Percentiles rank a stretch among this genome's conserved stretches.
phyloP scores from a whole-genome alignment of 2,888 invertebrate species.

The Macaria notata region DNA sequence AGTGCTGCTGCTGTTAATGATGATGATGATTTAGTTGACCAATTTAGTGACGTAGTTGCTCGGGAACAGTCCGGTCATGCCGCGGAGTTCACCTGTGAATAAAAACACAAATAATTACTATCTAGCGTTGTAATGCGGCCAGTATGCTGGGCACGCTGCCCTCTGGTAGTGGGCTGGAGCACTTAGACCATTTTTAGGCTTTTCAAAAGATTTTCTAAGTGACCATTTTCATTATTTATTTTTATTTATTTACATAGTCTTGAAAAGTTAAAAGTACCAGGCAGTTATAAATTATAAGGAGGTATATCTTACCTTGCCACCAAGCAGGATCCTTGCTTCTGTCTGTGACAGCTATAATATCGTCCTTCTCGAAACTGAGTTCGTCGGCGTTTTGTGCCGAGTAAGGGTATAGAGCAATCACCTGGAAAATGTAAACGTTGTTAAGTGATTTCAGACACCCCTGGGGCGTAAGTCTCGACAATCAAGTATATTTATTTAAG shows the following conservation, averaged over 20 bases:
- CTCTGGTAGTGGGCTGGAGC: too few species aligned
- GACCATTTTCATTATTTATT: too few species aligned
- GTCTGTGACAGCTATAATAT: slow-evolving; percentile 93
- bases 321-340: slow-evolving; percentile 96
- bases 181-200: too few species aligned
- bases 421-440: slow-evolving; percentile 72
- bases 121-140: too few species aligned
- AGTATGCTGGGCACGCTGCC: too few species aligned
- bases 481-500: too few species aligned
- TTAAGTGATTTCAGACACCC: too few species aligned
- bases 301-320: slow-evolving; percentile 87
- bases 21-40: slow-evolving; percentile 55
- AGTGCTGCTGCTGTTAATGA: too few species aligned
- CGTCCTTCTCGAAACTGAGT: slow-evolving; percentile 94
- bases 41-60: slow-evolving; percentile 93
- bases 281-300: not conserved
- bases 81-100: slow-evolving; percentile 91
- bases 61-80: slow-evolving; percentile 95
- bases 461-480: too few species aligned
- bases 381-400: slow-evolving; percentile 97
- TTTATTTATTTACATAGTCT: too few species aligned
- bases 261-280: not conserved
- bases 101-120: not conserved
- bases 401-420: slow-evolving; percentile 96
- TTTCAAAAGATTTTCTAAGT: too few species aligned